phyloP scores from a whole-genome alignment of 2,888 invertebrate species.

The Strigamia crassipes region DNA sequence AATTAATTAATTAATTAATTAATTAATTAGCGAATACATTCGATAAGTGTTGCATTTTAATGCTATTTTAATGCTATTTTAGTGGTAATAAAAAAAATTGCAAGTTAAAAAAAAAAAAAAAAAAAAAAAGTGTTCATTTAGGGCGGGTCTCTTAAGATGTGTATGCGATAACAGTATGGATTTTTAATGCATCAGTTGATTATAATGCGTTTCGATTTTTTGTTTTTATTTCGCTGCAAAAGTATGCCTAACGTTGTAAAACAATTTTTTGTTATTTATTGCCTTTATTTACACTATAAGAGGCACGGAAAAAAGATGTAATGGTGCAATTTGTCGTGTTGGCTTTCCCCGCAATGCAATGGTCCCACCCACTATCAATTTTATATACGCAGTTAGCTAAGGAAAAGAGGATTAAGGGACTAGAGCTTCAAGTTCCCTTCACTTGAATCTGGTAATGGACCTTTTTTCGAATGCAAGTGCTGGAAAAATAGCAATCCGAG shows the following conservation, averaged over 20 bases:
- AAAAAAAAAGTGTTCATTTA: conserved; percentile 23
- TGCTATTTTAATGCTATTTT: not conserved
- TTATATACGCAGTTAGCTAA: conserved; percentile 37
- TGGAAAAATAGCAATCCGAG: conserved; percentile 2
- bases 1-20: too few species aligned
- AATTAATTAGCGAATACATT: not conserved
- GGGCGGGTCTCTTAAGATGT: conserved; percentile 18
- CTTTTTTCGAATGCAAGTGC: conserved; percentile 10
- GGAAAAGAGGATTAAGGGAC: conserved; percentile 34
- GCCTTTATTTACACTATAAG: not conserved
- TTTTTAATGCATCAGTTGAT: conserved; percentile 18
- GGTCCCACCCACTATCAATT: conserved; percentile 40
- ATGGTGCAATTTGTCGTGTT: conserved; percentile 16
- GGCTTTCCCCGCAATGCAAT: conserved; percentile 26
- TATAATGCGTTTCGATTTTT: conserved; percentile 6
- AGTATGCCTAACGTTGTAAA: too few species aligned
- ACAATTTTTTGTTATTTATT: too few species aligned
- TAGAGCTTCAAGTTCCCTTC: not conserved
- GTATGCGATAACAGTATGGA: not conserved
- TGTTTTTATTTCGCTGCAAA: not conserved
- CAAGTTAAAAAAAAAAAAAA: too few species aligned
- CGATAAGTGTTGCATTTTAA: not conserved
- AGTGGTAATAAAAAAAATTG: not conserved
- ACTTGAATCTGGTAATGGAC: conserved; percentile 34
- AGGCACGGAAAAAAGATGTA: not conserved